Evolutionary conservation across 92 coral and sea anemone genomes (phyloP).

Genomic region (Phenganax marumi): DNA sequence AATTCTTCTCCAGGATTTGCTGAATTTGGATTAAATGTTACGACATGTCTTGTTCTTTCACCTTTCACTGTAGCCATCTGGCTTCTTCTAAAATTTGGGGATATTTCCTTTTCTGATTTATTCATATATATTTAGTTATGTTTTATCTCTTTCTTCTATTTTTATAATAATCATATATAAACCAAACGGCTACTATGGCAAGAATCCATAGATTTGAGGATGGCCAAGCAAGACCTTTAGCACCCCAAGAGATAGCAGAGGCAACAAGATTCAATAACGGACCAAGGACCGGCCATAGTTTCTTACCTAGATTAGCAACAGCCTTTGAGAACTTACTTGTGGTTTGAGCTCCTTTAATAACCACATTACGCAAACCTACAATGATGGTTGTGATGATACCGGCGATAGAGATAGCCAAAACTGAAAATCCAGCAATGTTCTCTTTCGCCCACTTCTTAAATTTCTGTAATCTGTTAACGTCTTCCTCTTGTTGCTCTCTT

Average conservation of each 20-base stretch:
- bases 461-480: constrained; percentile 13
- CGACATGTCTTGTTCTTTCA: no score
- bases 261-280: constrained; percentile 2
- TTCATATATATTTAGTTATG: no score
- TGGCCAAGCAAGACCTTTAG: constrained; percentile 14
- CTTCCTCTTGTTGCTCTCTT: constrained; percentile 5
- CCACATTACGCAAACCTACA: not conserved
- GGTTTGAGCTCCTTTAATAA: constrained; percentile 16
- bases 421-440: constrained; percentile 25
- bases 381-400: constrained; percentile 29
- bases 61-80: no score
- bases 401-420: no score
- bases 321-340: constrained; percentile 27
- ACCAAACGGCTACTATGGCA: not conserved
- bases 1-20: no score
- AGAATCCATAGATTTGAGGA: constrained; percentile 14
- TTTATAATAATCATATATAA: not conserved
- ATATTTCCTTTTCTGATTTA: no score
- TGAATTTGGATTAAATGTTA: no score
- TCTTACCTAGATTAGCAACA: constrained; percentile 25
- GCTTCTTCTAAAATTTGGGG: no score
- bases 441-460: constrained; percentile 37
- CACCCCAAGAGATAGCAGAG: constrained; percentile 7
- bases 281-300: constrained; percentile 21
- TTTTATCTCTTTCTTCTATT: not conserved